Conservation (phyloP, 37 sponge, comb jelly and placozoan genomes). For the Cliona cf. orientalis region DNA sequence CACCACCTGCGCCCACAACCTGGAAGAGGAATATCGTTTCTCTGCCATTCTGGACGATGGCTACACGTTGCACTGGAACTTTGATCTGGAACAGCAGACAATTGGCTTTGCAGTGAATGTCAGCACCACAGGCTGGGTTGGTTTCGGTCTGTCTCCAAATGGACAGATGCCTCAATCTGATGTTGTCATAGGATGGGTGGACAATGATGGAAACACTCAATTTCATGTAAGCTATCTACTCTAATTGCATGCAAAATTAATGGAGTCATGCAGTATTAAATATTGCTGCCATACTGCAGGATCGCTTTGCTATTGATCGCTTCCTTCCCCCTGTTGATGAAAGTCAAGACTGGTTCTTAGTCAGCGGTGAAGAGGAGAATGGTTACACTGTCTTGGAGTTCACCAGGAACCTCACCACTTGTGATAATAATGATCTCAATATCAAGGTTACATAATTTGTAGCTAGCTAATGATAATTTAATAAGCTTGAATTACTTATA, state of each 20-base stretch:
- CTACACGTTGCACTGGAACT: slow-evolving; percentile 55
- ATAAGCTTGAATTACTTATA: too few species aligned
- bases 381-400: slow-evolving; percentile 76
- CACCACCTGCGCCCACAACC: not conserved
- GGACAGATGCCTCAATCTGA: slow-evolving; percentile 70
- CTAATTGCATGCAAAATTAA: not conserved
- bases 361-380: slow-evolving; percentile 46
- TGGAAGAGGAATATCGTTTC: not conserved
- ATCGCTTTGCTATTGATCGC: slow-evolving; percentile 44
- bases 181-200: slow-evolving; percentile 71
- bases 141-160: slow-evolving; percentile 67
- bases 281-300: slow-evolving; percentile 39
- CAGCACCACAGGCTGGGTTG: too few species aligned
- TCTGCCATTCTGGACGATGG: not conserved
- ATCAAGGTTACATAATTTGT: slow-evolving; percentile 23
- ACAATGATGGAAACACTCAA: not conserved
- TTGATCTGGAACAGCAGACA: not conserved
- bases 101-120: too few species aligned
- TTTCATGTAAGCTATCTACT: slow-evolving; percentile 12
- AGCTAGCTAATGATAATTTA: too few species aligned
- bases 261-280: not conserved
- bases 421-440: slow-evolving; percentile 38
- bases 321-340: slow-evolving; percentile 43
- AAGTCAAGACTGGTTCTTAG: slow-evolving; percentile 51
- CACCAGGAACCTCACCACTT: slow-evolving; percentile 41